phyloP scores from a whole-genome alignment of 2,888 invertebrate species.

The Lepetodrilus schrolli region DNA sequence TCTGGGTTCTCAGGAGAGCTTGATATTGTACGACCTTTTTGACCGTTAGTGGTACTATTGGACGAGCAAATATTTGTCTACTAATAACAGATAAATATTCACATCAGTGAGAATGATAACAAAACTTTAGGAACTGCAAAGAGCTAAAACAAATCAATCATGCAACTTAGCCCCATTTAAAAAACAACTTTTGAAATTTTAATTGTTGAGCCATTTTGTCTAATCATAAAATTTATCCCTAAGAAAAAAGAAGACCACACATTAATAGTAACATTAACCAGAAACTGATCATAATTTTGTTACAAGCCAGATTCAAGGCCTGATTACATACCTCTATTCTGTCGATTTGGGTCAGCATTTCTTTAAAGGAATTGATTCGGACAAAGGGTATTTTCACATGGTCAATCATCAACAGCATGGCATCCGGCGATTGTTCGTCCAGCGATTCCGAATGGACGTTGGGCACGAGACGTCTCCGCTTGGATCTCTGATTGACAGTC shows the following conservation, averaged over 20 bases:
- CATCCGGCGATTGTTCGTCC: slow-evolving; percentile 27
- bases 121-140: no score
- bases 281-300: background rate
- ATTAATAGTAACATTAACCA: background rate
- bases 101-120: no score
- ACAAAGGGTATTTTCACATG: slow-evolving; percentile 53
- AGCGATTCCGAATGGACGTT: slow-evolving; percentile 31
- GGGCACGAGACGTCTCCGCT: slow-evolving; percentile 33
- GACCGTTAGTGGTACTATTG: no score
- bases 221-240: background rate
- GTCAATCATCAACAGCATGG: background rate
- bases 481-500: slow-evolving; percentile 31
- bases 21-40: no score
- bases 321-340: slow-evolving; percentile 59
- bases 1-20: no score
- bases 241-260: background rate
- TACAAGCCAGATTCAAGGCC: background rate
- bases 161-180: no score
- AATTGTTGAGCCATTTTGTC: no score
- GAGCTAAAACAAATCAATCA: no score
- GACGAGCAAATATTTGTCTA: no score
- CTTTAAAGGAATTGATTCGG: slow-evolving; percentile 59
- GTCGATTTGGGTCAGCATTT: slow-evolving; percentile 59
- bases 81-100: no score
- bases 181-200: no score